phyloP scores from a whole-genome alignment of 2,113 vertebrate genomes.

The Mormoops blainvillei region DNA sequence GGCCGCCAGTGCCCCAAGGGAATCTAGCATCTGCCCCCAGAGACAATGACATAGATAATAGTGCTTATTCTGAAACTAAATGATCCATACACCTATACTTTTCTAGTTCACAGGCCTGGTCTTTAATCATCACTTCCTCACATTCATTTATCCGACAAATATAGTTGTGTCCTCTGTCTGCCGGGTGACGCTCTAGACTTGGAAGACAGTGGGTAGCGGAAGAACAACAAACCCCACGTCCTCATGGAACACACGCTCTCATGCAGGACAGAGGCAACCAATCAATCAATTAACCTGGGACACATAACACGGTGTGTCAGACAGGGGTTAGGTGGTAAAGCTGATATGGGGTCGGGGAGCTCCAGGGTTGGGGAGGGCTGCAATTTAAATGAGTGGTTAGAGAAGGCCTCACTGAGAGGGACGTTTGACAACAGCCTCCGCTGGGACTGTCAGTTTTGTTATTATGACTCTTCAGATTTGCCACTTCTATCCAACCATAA shows the following conservation, averaged over 20 bases:
- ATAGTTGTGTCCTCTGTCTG: not conserved
- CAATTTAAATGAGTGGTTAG: not conserved
- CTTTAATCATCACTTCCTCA: not conserved
- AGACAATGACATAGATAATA: not conserved
- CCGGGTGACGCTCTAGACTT: not conserved
- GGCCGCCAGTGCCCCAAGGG: not conserved
- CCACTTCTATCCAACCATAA: not conserved
- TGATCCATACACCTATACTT: not conserved
- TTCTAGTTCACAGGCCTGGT: not conserved
- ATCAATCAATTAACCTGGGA: not conserved
- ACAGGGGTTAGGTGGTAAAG: not conserved
- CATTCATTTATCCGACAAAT: not conserved
- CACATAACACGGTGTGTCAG: not conserved
- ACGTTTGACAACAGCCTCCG: not conserved
- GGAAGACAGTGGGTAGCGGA: not conserved
- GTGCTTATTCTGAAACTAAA: not conserved
- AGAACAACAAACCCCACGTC: not conserved
- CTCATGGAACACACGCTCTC: not conserved
- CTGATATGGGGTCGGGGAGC: not conserved
- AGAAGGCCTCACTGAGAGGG: not conserved
- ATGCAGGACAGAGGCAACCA: not conserved
- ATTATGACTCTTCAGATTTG: not conserved
- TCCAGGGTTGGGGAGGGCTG: not conserved
- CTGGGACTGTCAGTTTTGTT: not conserved
- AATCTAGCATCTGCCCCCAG: not conserved